Evolutionary conservation across 2,113 vertebrate genomes (phyloP).

Genomic region (Salvelinus alpinus): DNA sequence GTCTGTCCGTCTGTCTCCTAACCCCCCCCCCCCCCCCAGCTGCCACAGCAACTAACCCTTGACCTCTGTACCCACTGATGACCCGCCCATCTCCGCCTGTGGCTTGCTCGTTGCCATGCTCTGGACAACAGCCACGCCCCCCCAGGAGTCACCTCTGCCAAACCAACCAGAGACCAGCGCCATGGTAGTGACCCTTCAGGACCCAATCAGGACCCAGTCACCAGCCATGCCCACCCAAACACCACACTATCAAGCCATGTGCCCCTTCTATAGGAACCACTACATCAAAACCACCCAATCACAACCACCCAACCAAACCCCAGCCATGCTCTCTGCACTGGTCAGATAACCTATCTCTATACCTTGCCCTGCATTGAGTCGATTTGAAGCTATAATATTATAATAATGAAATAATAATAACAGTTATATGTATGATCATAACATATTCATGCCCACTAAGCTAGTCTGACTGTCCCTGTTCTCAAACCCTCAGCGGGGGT

Average conservation of each 20-base stretch:
- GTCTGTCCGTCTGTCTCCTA: constrained; percentile 81
- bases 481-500: background rate
- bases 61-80: constrained; percentile 99
- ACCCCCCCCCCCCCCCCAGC: constrained; percentile 98
- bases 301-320: constrained; percentile 1
- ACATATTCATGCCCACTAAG: constrained; percentile 40
- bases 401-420: background rate
- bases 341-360: constrained; percentile 81
- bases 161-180: constrained; percentile 59
- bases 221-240: constrained; percentile 51
- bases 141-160: constrained; percentile 66
- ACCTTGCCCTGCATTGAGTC: constrained; percentile 88
- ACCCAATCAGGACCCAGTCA: constrained; percentile 45
- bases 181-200: constrained; percentile 59
- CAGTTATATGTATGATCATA: constrained; percentile 11
- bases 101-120: constrained; percentile 77
- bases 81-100: constrained; percentile 98
- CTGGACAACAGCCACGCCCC: constrained; percentile 87
- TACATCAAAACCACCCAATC: background rate
- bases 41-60: constrained; percentile 99
- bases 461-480: background rate
- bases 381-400: constrained; percentile 76
- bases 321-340: constrained; percentile 56
- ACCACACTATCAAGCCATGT: constrained; percentile 33
- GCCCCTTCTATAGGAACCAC: background rate